These are phyloP conservation scores for Caenorhabditis virilis DNA, from an alignment of 2,888 invertebrate genomes.

Conservation along the genomic window DNA sequence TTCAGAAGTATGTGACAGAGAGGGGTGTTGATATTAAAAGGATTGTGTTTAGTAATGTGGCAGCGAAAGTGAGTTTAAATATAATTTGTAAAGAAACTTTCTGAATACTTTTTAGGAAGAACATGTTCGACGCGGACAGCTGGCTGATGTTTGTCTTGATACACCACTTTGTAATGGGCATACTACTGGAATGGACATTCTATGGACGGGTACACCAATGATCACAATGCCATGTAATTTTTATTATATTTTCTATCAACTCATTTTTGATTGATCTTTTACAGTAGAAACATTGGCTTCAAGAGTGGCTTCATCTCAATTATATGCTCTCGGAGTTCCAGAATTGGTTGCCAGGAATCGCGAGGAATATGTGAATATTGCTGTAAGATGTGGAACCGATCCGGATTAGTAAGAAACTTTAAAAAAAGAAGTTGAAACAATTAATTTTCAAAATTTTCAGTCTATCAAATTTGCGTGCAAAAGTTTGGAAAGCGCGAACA, in stretches of 20 bases:
- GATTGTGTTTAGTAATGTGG: constrained; percentile 88
- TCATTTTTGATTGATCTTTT: too few relatives aligned
- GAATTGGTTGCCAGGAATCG: constrained; percentile 87
- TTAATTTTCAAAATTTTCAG: constrained; percentile 74
- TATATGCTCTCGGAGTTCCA: constrained; percentile 86
- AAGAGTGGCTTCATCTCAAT: constrained; percentile 93
- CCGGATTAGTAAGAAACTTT: constrained; percentile 81
- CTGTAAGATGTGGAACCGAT: constrained; percentile 87
- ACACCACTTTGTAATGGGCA: constrained; percentile 98
- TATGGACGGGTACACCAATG: constrained; percentile 98
- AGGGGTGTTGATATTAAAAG: constrained; percentile 80
- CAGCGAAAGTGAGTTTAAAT: constrained; percentile 80
- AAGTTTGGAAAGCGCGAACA: constrained; percentile 87
- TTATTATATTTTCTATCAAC: too few relatives aligned
- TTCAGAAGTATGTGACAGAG: constrained; percentile 79
- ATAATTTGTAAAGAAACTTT: too few relatives aligned
- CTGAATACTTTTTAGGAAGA: constrained; percentile 79
- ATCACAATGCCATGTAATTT: constrained; percentile 91
- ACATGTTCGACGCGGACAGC: constrained; percentile 93
- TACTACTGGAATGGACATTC: constrained; percentile 97
- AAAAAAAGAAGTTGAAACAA: background rate
- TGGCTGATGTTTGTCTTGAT: constrained; percentile 95
- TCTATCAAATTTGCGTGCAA: constrained; percentile 85
- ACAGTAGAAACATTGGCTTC: constrained; percentile 77
- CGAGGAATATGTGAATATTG: constrained; percentile 90